Percentiles rank a stretch among this genome's conserved stretches.
These are phyloP conservation scores for Eunapius fragilis DNA, from an alignment of 37 sponge, comb jelly and placozoan genomes.

Conservation along the genomic window DNA sequence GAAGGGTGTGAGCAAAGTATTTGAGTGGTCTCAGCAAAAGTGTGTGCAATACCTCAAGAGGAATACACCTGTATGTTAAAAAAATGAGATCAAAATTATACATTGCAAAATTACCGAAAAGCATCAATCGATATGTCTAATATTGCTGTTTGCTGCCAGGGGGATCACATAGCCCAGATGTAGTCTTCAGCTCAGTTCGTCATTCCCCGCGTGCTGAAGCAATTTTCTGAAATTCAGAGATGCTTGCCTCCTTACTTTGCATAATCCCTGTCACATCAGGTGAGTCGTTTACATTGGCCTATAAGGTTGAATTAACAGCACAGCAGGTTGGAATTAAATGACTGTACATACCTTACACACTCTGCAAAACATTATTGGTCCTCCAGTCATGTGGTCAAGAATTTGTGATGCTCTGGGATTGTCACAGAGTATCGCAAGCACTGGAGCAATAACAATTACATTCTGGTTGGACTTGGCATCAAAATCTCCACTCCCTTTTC, in stretches of 20 bases:
- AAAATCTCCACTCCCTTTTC: no score
- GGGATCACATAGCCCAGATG: conserved; percentile 5
- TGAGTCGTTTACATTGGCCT: no score
- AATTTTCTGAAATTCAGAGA: not conserved
- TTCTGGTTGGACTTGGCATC: no score
- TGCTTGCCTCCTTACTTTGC: not conserved
- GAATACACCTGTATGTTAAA: conserved; percentile 27
- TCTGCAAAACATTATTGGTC: no score
- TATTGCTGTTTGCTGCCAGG: not conserved
- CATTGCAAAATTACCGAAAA: not conserved
- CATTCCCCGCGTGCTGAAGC: not conserved
- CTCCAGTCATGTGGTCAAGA: no score
- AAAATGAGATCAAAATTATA: not conserved
- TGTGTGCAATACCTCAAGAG: conserved; percentile 51
- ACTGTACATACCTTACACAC: no score
- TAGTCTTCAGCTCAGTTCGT: conserved; percentile 3
- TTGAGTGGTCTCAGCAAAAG: conserved; percentile 48
- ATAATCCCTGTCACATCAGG: no score
- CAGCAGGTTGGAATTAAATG: no score
- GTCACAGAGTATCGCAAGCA: no score
- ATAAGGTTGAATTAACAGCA: no score
- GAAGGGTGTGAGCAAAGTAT: conserved; percentile 21
- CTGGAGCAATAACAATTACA: no score
- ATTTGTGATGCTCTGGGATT: no score
- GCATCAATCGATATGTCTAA: conserved; percentile 1